Conservation (phyloP, 2,113 vertebrate genomes). For the Penelope pileata region DNA sequence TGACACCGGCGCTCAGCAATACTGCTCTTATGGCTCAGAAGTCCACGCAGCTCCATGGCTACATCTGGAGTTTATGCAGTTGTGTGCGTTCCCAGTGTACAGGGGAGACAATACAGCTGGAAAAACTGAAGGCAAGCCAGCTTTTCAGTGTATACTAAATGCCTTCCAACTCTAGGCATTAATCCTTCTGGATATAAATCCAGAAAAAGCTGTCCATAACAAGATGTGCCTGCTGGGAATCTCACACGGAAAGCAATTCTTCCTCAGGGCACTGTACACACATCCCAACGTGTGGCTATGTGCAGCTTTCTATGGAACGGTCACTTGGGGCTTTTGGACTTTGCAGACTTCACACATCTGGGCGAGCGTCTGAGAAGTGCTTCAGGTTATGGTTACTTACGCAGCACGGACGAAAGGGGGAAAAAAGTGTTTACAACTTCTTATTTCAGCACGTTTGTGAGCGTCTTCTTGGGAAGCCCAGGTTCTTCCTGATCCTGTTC, state of each 20-base stretch:
- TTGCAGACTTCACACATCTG: slow-evolving; percentile 28
- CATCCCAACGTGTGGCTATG: neutral
- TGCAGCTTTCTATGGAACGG: neutral
- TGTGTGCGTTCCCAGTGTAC: slow-evolving; percentile 35
- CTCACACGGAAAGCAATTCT: neutral
- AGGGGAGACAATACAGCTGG: slow-evolving; percentile 73
- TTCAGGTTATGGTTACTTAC: slow-evolving; percentile 4
- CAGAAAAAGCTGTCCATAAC: slow-evolving; percentile 55
- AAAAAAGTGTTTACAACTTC: neutral
- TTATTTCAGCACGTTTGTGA: slow-evolving; percentile 33
- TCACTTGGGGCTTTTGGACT: neutral
- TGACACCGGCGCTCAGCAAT: slow-evolving; percentile 34
- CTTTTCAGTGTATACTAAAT: slow-evolving; percentile 47
- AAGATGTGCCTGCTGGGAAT: slow-evolving; percentile 28
- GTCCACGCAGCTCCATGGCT: slow-evolving; percentile 69
- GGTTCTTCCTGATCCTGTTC: slow-evolving; percentile 63
- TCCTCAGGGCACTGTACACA: neutral
- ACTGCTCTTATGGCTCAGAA: slow-evolving; percentile 45
- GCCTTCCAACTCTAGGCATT: slow-evolving; percentile 56
- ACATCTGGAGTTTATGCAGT: slow-evolving; percentile 58
- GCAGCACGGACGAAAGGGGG: neutral
- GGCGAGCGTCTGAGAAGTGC: slow-evolving; percentile 2
- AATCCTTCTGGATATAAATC: slow-evolving; percentile 57
- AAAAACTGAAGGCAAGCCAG: slow-evolving; percentile 63
- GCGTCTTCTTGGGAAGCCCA: slow-evolving; percentile 14